These are phyloP conservation scores for Acromyrmex charruanus DNA, from an alignment of 1,140 invertebrate genomes.

Conservation along the genomic window DNA sequence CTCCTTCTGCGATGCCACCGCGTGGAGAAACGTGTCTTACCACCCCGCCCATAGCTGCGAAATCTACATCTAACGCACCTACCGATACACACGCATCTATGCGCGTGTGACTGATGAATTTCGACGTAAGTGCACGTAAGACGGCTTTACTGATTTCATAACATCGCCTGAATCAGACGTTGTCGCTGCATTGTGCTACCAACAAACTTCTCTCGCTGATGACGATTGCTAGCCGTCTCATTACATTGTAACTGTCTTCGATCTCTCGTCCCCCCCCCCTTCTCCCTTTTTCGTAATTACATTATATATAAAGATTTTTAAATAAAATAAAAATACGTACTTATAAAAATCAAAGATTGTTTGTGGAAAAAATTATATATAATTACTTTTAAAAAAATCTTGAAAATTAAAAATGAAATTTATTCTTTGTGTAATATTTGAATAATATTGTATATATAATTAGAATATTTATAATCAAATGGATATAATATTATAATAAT, in stretches of 20 bases:
- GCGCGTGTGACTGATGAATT: slow-evolving; percentile 62
- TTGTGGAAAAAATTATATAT: too few relatives aligned
- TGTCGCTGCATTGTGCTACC: slow-evolving; percentile 26
- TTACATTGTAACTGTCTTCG: background rate
- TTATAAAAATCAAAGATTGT: too few relatives aligned
- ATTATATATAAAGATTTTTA: background rate
- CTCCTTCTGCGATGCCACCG: slow-evolving; percentile 75
- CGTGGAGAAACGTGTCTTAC: slow-evolving; percentile 76
- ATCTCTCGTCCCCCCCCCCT: background rate
- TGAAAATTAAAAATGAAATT: too few relatives aligned
- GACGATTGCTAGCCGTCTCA: background rate
- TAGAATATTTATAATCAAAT: too few relatives aligned
- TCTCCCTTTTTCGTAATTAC: background rate
- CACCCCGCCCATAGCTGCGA: slow-evolving; percentile 48
- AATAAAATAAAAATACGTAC: background rate
- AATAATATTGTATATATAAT: too few relatives aligned
- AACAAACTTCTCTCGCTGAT: slow-evolving; percentile 37
- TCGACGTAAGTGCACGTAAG: slow-evolving; percentile 52
- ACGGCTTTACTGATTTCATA: slow-evolving; percentile 63
- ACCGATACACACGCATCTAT: slow-evolving; percentile 56
- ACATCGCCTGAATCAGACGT: slow-evolving; percentile 58
- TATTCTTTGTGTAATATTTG: too few relatives aligned
- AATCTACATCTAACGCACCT: slow-evolving; percentile 65
- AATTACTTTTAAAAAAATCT: too few relatives aligned
- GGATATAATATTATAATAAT: too few relatives aligned